A percentile compares a stretch with the other conserved stretches of the same genome.
Evolutionary conservation across 2,113 vertebrate species (phyloP).

Genomic region (Rhizomys pruinosus): DNA sequence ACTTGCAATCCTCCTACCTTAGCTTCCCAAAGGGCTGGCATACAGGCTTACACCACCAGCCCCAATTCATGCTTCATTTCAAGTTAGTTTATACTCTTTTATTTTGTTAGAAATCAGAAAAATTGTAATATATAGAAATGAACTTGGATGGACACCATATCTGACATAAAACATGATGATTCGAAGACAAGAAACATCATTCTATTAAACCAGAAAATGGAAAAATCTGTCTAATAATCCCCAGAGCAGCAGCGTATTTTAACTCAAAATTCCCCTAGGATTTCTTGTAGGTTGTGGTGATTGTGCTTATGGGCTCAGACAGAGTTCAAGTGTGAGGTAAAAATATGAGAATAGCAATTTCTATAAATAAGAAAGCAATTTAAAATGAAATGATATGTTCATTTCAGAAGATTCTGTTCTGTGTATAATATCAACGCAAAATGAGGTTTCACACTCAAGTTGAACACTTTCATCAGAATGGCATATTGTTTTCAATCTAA

Average conservation of each 20-base stretch:
- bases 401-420: conserved; percentile 51
- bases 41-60: neutral
- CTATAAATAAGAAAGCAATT: conserved; percentile 31
- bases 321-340: neutral
- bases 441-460: conserved; percentile 14
- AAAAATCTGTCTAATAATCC: neutral
- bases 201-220: conserved; percentile 4
- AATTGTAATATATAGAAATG: conserved; percentile 8
- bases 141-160: neutral
- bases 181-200: conserved; percentile 15
- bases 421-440: neutral
- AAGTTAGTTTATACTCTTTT: conserved; percentile 38
- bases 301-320: neutral
- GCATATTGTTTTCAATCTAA: conserved; percentile 28
- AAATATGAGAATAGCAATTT: conserved; percentile 38
- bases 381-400: conserved; percentile 21
- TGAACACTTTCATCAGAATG: conserved; percentile 40
- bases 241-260: conserved; percentile 4
- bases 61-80: conserved; percentile 32
- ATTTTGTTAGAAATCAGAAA: conserved; percentile 15
- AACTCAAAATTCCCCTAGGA: conserved; percentile 3
- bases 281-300: neutral
- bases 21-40: neutral
- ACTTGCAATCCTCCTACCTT: neutral
- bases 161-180: conserved; percentile 30